These are phyloP conservation scores for Callyntrura sp. DNA, from an alignment of 2,888 invertebrate species.

Conservation along the genomic window DNA sequence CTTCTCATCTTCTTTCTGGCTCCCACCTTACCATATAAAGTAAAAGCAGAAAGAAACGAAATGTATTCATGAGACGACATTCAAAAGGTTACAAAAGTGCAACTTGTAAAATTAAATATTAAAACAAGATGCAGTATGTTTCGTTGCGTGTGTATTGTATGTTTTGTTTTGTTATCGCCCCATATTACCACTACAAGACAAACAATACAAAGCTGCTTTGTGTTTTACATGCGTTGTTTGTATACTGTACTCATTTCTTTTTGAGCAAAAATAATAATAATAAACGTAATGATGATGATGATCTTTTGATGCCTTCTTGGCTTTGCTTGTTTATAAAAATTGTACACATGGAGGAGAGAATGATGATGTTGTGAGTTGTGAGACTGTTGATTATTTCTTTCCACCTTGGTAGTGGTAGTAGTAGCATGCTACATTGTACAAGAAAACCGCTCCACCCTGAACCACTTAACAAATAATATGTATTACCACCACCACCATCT, in stretches of 20 bases:
- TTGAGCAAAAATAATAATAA: slow-evolving; percentile 56
- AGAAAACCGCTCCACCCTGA: slow-evolving; percentile 73
- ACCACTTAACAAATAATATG: slow-evolving; percentile 75
- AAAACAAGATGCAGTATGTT: slow-evolving; percentile 56
- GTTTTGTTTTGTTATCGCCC: slow-evolving; percentile 21
- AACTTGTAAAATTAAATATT: slow-evolving; percentile 72
- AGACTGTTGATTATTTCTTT: slow-evolving; percentile 49
- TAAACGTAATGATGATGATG: slow-evolving; percentile 54
- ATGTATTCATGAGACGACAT: neutral
- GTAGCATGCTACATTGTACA: slow-evolving; percentile 11
- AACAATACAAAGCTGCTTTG: slow-evolving; percentile 20
- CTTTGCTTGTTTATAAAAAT: slow-evolving; percentile 27
- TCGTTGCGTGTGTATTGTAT: neutral
- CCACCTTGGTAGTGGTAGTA: neutral
- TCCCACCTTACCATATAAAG: slow-evolving; percentile 67
- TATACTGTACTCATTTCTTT: slow-evolving; percentile 50
- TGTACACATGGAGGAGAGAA: slow-evolving; percentile 14
- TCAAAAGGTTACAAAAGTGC: slow-evolving; percentile 65
- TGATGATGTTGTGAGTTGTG: slow-evolving; percentile 47
- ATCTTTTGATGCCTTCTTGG: slow-evolving; percentile 47
- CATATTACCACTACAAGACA: neutral
- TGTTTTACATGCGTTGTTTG: neutral
- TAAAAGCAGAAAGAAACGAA: slow-evolving; percentile 36
- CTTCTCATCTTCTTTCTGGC: slow-evolving; percentile 22
- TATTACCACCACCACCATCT: too few relatives aligned